phyloP scores from a whole-genome alignment of 1,140 invertebrate genomes.

The Drosophila navojoa region DNA sequence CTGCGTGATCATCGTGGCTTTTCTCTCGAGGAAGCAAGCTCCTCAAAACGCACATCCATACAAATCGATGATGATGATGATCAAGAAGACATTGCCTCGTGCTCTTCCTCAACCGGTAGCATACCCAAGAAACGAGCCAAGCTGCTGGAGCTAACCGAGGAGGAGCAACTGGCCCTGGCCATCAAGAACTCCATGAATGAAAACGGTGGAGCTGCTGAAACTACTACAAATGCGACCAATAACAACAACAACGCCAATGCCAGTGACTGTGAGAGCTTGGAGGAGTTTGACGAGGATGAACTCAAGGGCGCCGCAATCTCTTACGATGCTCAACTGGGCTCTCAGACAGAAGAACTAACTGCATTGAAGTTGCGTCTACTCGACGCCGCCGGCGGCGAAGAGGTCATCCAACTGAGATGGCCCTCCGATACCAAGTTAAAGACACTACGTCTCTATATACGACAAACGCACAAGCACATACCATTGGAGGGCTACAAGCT shows the following conservation, averaged over 20 bases:
- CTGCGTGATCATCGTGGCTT: conserved; percentile 72
- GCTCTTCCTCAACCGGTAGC: conserved; percentile 44
- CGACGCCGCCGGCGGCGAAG: conserved; percentile 66
- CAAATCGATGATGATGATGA: conserved; percentile 47
- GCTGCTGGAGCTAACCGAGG: conserved; percentile 74
- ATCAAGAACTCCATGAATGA: conserved; percentile 83
- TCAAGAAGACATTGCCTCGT: conserved; percentile 39
- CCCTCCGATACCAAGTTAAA: conserved; percentile 75
- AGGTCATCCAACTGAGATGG: conserved; percentile 80
- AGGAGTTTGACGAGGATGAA: conserved; percentile 72
- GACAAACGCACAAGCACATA: conserved; percentile 79
- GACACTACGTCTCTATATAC: conserved; percentile 71
- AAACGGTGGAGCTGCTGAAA: conserved; percentile 40
- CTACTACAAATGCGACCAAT: conserved; percentile 31
- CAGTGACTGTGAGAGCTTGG: conserved; percentile 69
- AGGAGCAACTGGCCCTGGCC: conserved; percentile 77
- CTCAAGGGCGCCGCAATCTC: conserved; percentile 57
- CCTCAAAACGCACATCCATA: conserved; percentile 63
- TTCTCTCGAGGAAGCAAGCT: conserved; percentile 56
- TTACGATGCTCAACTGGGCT: conserved; percentile 70
- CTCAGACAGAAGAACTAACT: conserved; percentile 59
- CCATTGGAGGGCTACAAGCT: conserved; percentile 73
- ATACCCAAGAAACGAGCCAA: conserved; percentile 65
- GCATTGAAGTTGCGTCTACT: conserved; percentile 71
- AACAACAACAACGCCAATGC: conserved; percentile 9